A percentile compares a stretch with the other conserved stretches of the same genome.
These are phyloP conservation scores for Zoanthus sansibaricus DNA, from an alignment of 92 coral and sea anemone genomes.

Conservation along the genomic window DNA sequence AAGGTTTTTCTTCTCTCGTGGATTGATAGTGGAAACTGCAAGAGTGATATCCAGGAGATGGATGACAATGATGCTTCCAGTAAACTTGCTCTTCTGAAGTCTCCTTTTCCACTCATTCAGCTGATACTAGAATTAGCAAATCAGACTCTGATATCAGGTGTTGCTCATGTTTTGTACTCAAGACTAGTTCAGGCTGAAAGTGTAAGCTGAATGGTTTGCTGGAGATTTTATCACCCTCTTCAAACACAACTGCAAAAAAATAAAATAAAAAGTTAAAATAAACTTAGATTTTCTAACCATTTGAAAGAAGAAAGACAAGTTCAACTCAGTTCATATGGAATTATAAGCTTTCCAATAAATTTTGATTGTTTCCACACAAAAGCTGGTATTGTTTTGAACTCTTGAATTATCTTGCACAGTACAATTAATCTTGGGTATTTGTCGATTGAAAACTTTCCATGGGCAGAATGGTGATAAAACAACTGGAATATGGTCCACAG, in stretches of 20 bases:
- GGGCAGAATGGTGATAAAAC: too few relatives aligned
- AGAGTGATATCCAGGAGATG: background rate
- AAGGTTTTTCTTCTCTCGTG: constrained; percentile 71
- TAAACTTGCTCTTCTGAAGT: constrained; percentile 22
- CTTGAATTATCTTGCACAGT: too few relatives aligned
- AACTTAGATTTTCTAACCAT: background rate
- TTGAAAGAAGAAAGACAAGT: too few relatives aligned
- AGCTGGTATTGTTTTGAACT: too few relatives aligned
- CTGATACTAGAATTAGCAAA: constrained; percentile 87
- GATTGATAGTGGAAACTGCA: constrained; percentile 63
- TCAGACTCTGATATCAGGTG: constrained; percentile 91
- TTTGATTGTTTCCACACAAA: too few relatives aligned
- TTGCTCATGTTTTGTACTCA: constrained; percentile 93
- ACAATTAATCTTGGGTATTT: too few relatives aligned
- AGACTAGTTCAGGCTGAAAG: constrained; percentile 66
- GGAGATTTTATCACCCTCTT: background rate
- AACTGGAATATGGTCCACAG: too few relatives aligned
- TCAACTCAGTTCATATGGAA: too few relatives aligned
- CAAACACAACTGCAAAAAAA: background rate
- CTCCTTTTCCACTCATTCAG: constrained; percentile 75
- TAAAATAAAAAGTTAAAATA: background rate
- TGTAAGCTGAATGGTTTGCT: background rate
- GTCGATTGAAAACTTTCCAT: too few relatives aligned
- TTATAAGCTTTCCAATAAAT: too few relatives aligned
- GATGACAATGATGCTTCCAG: background rate